phyloP scores from a whole-genome alignment of 2,797 vertebrate species.

The Delichon dasypus region DNA sequence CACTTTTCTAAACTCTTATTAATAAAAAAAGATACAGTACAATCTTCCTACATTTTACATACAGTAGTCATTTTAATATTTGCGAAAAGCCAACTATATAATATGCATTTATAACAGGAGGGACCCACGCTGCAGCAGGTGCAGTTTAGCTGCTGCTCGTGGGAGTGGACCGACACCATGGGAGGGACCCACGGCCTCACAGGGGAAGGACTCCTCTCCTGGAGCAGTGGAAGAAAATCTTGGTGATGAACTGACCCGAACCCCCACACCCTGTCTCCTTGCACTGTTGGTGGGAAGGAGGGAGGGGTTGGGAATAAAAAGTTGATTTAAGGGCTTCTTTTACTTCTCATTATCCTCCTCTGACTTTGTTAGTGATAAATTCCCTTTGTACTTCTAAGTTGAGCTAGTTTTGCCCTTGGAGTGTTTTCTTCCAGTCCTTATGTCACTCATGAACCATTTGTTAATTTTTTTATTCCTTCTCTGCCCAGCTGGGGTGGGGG shows the following conservation, averaged over 20 bases:
- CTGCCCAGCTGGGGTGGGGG: too few relatives aligned
- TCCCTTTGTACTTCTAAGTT: background rate
- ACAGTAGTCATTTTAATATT: too few relatives aligned
- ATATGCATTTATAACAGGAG: too few relatives aligned
- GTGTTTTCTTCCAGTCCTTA: background rate
- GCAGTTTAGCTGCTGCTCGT: too few relatives aligned
- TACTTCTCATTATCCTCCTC: background rate
- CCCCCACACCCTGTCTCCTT: too few relatives aligned
- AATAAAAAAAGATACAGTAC: too few relatives aligned
- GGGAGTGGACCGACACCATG: background rate
- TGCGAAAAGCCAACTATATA: too few relatives aligned
- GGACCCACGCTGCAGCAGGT: too few relatives aligned
- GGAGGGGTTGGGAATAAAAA: rapidly evolving
- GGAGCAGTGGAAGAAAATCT: background rate
- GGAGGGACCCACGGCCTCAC: background rate
- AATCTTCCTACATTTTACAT: too few relatives aligned
- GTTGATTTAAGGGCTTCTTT: background rate
- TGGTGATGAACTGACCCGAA: too few relatives aligned
- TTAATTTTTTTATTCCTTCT: background rate
- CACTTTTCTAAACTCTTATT: too few relatives aligned
- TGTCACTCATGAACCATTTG: background rate
- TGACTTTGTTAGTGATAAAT: background rate
- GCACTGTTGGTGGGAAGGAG: background rate
- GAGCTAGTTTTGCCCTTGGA: background rate
- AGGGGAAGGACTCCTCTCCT: background rate